These are phyloP conservation scores for Oryzias woworae DNA, from an alignment of 2,113 vertebrate species.

Conservation along the genomic window DNA sequence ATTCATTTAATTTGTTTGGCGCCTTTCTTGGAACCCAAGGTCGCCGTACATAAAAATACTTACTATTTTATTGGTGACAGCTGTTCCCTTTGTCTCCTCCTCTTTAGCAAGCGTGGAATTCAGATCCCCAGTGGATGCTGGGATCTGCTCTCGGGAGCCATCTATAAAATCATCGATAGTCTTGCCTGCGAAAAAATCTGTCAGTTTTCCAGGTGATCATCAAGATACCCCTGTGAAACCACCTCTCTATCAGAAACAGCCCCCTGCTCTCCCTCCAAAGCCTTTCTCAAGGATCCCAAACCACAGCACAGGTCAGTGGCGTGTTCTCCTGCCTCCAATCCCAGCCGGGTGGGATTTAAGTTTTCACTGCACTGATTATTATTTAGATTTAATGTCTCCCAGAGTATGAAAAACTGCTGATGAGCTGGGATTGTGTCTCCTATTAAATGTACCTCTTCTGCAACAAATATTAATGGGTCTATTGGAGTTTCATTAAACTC, in stretches of 20 bases:
- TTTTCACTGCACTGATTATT: too few relatives aligned
- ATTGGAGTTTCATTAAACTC: constrained; percentile 59
- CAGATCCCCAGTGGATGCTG: constrained; percentile 85
- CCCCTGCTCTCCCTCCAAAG: constrained; percentile 97
- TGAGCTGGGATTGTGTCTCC: constrained; percentile 8
- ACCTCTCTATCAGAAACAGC: constrained; percentile 93
- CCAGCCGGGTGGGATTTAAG: background rate
- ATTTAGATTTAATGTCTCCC: too few relatives aligned
- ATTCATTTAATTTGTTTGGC: too few relatives aligned
- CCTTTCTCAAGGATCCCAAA: constrained; percentile 94
- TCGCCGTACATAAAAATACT: too few relatives aligned
- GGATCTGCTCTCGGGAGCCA: constrained; percentile 89
- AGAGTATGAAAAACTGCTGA: background rate
- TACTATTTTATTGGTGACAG: background rate
- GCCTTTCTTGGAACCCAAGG: too few relatives aligned
- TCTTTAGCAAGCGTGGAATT: constrained; percentile 90
- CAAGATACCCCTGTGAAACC: constrained; percentile 92
- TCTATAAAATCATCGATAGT: constrained; percentile 86
- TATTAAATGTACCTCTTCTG: constrained; percentile 33
- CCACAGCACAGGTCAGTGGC: constrained; percentile 90
- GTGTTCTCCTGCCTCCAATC: background rate
- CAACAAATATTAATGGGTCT: constrained; percentile 54
- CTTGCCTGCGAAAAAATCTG: constrained; percentile 89
- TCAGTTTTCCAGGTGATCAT: constrained; percentile 87
- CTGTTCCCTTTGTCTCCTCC: background rate